Base-by-base conservation (phyloP, 2,888 invertebrate genomes). In the Cheilosia pagana region DNA sequence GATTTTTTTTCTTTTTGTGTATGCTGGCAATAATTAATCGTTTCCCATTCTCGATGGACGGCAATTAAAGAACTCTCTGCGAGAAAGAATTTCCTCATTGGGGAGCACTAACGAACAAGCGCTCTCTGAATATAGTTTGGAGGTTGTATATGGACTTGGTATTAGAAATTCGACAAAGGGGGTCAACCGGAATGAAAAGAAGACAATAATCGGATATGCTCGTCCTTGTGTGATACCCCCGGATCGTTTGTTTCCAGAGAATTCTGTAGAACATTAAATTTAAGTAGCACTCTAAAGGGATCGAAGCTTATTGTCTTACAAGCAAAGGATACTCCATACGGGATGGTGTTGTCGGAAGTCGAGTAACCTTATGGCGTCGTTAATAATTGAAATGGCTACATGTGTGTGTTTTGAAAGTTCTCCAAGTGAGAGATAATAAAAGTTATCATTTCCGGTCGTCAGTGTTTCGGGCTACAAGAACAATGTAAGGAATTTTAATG, bases 221-320 rank as follows among this genome's bases (percentile, higher is more conserved):
- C 45, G 55, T 68, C 68, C 62, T 62, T 68, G 43, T 57, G 60
- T 59, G 35, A 12, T 10, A 28, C 21, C n/a, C 52, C 19, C 50
- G 52, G 59, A 59, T 50, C 72, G 23, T 76, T 53, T 76, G 57
- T 65, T 75, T 19, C 39, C 5, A 2, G 7, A 63, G 45, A 21
- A 16, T 50, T 21, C 28, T 19, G 21, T 28, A 71, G 31, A 48
- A 71, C 59, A 76, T 50, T 74, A 67, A 67, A 45, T 72, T 53
- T 62, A 79, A 60, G 65, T 63, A 52, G 45, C 70, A 60, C 43
- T 67, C 65, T 48, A 48, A 67, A 65, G 65, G 81, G 50, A 75
- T 68, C 50, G 45, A 16, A 67, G 52, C 59, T 57, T 76, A 76
- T 52, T 67, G 75, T 67, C 59, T 52, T 41, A 59, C 59, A 67